A percentile compares a stretch with the other conserved stretches of the same genome.
Evolutionary conservation across 2,113 vertebrate species (phyloP).

Genomic region (Halichoeres trimaculatus): DNA sequence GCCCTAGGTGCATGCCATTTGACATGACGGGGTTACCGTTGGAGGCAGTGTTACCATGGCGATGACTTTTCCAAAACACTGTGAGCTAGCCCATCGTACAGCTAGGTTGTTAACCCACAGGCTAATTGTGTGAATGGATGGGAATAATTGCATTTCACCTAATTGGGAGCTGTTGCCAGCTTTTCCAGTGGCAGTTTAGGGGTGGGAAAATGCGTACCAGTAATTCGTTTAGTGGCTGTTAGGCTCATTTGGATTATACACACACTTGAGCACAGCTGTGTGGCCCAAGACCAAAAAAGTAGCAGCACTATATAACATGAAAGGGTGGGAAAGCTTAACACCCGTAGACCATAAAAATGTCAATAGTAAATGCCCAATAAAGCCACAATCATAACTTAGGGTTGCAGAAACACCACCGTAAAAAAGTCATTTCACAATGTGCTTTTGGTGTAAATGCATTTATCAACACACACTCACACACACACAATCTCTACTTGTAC

Average conservation of each 20-base stretch:
- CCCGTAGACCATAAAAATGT: slow-evolving; percentile 36
- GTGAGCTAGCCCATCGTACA: slow-evolving; percentile 42
- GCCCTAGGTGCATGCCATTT: slow-evolving; percentile 52
- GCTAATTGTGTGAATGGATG: slow-evolving; percentile 79
- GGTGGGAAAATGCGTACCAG: slow-evolving; percentile 65
- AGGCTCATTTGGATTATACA: slow-evolving; percentile 77
- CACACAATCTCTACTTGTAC: slow-evolving; percentile 1
- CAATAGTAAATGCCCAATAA: slow-evolving; percentile 48
- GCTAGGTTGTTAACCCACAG: slow-evolving; percentile 71
- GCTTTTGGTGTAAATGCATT: slow-evolving; percentile 7
- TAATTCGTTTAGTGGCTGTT: slow-evolving; percentile 78
- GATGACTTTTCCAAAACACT: slow-evolving; percentile 62
- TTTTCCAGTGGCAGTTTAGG: slow-evolving; percentile 75
- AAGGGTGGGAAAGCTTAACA: slow-evolving; percentile 48
- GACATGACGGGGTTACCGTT: slow-evolving; percentile 44
- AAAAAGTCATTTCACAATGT: slow-evolving; percentile 31
- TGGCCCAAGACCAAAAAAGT: slow-evolving; percentile 67
- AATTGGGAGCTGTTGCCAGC: slow-evolving; percentile 76
- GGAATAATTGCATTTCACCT: slow-evolving; percentile 79
- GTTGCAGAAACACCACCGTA: slow-evolving; percentile 19
- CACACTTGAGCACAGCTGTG: slow-evolving; percentile 76
- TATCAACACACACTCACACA: slow-evolving; percentile 10
- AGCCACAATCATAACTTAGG: slow-evolving; percentile 24
- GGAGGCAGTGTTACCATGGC: slow-evolving; percentile 64
- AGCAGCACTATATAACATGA: slow-evolving; percentile 46